Percentiles rank a stretch among this genome's conserved stretches.
Evolutionary conservation across 1,140 invertebrate genomes (phyloP).

Genomic region (Archivesica marissinica): DNA sequence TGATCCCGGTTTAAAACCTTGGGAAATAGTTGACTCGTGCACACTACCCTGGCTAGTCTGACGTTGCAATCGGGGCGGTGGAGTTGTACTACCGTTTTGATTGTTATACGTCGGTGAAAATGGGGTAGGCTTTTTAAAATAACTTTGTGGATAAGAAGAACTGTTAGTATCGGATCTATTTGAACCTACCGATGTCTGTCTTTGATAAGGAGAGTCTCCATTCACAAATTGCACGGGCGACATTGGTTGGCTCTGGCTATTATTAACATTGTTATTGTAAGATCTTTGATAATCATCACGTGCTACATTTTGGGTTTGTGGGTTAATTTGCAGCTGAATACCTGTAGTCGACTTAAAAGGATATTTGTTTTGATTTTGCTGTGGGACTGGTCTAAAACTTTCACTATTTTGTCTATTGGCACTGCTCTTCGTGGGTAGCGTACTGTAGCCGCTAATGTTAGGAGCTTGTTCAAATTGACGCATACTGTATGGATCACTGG

Average conservation of each 20-base stretch:
- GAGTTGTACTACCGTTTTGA: constrained; percentile 35
- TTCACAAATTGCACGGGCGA: constrained; percentile 45
- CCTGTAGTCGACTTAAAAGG: constrained; percentile 52
- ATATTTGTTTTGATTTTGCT: constrained; percentile 49
- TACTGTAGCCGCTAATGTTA: constrained; percentile 54
- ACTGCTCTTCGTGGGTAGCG: constrained; percentile 37
- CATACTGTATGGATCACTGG: constrained; percentile 40
- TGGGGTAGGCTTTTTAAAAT: constrained; percentile 60
- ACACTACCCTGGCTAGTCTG: constrained; percentile 38
- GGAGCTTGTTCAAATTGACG: constrained; percentile 48
- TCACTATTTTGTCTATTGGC: constrained; percentile 45
- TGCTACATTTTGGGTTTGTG: constrained; percentile 33
- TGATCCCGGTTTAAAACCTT: constrained; percentile 20
- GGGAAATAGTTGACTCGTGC: constrained; percentile 44
- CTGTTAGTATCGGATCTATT: constrained; percentile 40
- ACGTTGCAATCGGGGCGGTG: constrained; percentile 40
- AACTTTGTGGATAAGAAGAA: constrained; percentile 51
- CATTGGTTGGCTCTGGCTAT: constrained; percentile 59
- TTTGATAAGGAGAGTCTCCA: constrained; percentile 44
- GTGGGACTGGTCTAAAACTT: constrained; percentile 54
- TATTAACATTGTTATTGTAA: constrained; percentile 39
- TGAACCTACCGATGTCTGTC: constrained; percentile 57
- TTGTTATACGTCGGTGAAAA: constrained; percentile 31
- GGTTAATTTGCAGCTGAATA: constrained; percentile 52
- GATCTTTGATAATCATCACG: constrained; percentile 17